phyloP scores from a whole-genome alignment of 2,113 vertebrate genomes.

The Boulengeromyrus knoepffleri region DNA sequence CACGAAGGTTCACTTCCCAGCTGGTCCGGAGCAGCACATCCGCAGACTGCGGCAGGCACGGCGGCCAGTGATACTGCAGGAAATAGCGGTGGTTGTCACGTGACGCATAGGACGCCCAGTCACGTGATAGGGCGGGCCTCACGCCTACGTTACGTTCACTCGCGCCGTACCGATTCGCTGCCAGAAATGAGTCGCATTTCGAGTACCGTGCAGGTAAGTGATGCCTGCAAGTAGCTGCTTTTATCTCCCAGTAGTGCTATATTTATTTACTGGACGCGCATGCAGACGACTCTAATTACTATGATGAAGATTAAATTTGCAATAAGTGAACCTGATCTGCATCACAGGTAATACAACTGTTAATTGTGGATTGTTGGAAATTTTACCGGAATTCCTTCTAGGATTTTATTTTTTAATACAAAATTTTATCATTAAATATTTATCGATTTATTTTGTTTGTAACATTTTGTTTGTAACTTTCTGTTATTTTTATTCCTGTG shows the following conservation, averaged over 20 bases:
- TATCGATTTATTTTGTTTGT: background rate
- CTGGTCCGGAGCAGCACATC: conserved; percentile 19
- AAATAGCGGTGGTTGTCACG: conserved; percentile 39
- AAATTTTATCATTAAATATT: background rate
- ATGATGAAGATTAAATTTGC: background rate
- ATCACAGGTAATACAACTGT: background rate
- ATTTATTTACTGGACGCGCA: background rate
- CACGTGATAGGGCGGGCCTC: background rate
- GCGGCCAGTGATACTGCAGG: conserved; percentile 44
- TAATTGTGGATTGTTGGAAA: background rate
- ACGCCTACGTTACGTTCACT: background rate
- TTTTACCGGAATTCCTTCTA: background rate
- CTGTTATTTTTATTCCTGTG: background rate
- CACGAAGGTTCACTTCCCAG: conserved; percentile 24
- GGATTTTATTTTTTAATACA: background rate
- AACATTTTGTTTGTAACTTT: background rate
- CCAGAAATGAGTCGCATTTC: background rate
- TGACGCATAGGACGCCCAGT: background rate
- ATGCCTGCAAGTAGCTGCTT: background rate
- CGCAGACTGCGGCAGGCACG: conserved; percentile 31
- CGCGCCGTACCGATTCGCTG: background rate
- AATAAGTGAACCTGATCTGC: background rate
- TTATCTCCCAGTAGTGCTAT: background rate
- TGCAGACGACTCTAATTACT: background rate
- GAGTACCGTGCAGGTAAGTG: background rate